Base-by-base conservation (phyloP, 2,113 vertebrate genomes). In the Oryzias javanicus region DNA sequence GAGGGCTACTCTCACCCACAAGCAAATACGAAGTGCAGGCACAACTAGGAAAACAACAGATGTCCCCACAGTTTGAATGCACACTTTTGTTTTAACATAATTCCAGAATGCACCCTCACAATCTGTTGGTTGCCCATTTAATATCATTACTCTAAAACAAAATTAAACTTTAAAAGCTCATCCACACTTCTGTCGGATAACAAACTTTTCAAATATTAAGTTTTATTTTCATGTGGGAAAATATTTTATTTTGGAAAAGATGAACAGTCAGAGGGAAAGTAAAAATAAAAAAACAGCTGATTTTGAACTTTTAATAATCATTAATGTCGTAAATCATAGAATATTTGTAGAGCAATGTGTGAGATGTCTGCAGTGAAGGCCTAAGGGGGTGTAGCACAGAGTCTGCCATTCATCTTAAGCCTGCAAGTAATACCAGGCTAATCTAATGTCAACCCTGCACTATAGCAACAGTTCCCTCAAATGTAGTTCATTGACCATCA, bases 401-500 rank as follows among this genome's bases (percentile, higher is more conserved):
- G 27, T 40, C 44, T 55, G 40, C 20, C 41, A 22, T 71, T 68
- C 4, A 55, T 65, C 17, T 48, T 59, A 73, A 69, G 45, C 42
- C 44, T 50, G 10, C 55, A 22, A 17, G 42, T 58, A 55, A 66
- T 55, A 64, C 44, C 42, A n/a, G 35, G 59, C 48, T 78, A 63
- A 74, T 71, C 40, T 67, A 49, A 49, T 46, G 45, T 24, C 20
- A 45, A 48, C 55, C 42, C 51, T 54, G 29, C 6, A 4, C 62
- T 66, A 55, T 15, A 41, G 54, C 29, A 64, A 18, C 50, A 45
- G 47, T 65, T 78, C 67, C 52, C 35, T 61, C 45, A 67, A 66
- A 76, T 62, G 75, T 64, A 70, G 70, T 89, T 84, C 72, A 78
- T 68, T 81, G 86, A 86, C 82, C 86, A 81, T 71, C 71, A 42